Percentiles rank a stretch among this genome's conserved stretches.
Conservation (phyloP, 2,888 invertebrate genomes). For the Lithophane ornitopus region DNA sequence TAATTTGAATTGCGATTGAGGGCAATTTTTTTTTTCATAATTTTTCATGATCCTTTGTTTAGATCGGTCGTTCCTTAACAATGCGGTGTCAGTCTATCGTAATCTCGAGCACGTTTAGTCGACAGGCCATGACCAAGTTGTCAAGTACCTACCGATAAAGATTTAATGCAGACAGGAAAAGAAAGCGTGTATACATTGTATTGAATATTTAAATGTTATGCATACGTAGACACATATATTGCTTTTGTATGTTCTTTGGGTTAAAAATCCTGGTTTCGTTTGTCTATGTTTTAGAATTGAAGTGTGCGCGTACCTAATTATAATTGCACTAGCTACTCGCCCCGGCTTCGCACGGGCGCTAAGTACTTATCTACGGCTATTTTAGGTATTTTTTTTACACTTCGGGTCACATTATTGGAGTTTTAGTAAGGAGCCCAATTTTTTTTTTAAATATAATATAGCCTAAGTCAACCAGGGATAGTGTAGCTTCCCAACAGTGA, state of each 20-base stretch:
- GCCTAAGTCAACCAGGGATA: too few relatives aligned
- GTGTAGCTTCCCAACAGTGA: too few relatives aligned
- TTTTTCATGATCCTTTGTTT: slow-evolving; percentile 13
- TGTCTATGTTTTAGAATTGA: neutral
- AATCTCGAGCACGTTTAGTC: neutral
- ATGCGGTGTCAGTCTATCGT: neutral
- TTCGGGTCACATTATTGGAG: too few relatives aligned
- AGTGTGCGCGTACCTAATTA: neutral
- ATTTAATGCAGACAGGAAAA: neutral
- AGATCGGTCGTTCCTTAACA: neutral
- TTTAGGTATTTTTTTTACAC: too few relatives aligned
- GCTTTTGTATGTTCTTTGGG: neutral
- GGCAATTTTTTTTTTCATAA: neutral
- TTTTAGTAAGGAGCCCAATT: too few relatives aligned
- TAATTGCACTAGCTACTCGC: too few relatives aligned
- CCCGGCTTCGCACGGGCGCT: too few relatives aligned
- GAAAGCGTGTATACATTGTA: neutral
- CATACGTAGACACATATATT: neutral
- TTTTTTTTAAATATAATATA: too few relatives aligned
- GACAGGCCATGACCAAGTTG: neutral
- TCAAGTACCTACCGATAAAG: neutral
- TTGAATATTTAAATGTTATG: too few relatives aligned
- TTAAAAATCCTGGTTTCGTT: neutral
- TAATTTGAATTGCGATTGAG: slow-evolving; percentile 35
- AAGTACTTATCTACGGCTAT: too few relatives aligned